Evolutionary conservation across 1,140 invertebrate genomes (phyloP), one percentile per base, ranked within the genome.

Genomic region (Babylonia areolata): DNA sequence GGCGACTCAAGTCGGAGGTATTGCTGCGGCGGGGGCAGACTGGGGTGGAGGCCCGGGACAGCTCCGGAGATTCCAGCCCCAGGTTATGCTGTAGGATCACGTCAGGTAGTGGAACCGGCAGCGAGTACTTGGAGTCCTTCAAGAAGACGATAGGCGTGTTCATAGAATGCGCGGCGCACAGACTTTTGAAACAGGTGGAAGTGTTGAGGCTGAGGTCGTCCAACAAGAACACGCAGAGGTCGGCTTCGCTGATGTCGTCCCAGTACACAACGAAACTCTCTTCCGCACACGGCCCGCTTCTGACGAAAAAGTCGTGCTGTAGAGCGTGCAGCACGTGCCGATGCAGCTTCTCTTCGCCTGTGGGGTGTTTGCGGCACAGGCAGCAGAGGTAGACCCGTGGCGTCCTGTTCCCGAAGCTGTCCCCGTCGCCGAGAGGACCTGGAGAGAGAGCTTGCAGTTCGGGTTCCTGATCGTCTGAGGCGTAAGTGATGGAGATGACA

Each of bases 71-170:
- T 6, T 79, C 83, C 46, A 85, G 73, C 35, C 84, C 84, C n/a
- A 77, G 73, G 20, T 73, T 85, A 28, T 84, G 64, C 82, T 84
- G 46, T 35, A 87, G 77, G 33, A 87, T 54, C 9, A 79, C 15
- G 42, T 87, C 86, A 0, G 86, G 86, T 23, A 87, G 46, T 5
- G 86, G 86, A 0, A 46, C 81, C 5, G 86, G 83, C 31, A 87
- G 40, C 15, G 46, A 54, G 71, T 80, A 87, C 39, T 64, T 80
- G 40, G 54, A 73, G 12, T 77, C 69, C 69, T 85, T 84, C 35
- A 87, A 71, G 78, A 87, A 87, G 12, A 87, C 64, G 31, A 58
- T 87, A 28, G 86, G 86, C 40, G 85, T 42, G 83, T 85, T 77
- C 28, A 87, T 12, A 31, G 86, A 58, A 64, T 83, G 81, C 9